Percentiles rank a stretch among this genome's conserved stretches.
These are phyloP conservation scores for Lasioglossum leucozonium DNA, from an alignment of 2,888 invertebrate species.

Conservation along the genomic window DNA sequence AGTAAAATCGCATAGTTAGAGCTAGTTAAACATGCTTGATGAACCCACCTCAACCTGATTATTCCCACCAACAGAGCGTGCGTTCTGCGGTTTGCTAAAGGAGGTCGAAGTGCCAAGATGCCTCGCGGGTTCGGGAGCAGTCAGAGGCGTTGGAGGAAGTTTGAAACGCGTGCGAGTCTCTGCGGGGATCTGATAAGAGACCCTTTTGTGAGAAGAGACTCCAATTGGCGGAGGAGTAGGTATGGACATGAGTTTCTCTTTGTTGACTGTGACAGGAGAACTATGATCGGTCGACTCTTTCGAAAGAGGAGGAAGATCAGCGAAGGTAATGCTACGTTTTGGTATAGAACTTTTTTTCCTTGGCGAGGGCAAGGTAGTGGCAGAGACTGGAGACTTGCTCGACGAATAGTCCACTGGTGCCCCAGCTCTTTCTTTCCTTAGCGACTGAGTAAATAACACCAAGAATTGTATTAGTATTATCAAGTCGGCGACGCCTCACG, in stretches of 20 bases:
- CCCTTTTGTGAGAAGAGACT: conserved; percentile 58
- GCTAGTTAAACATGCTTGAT: conserved; percentile 73
- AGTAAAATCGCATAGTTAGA: conserved; percentile 37
- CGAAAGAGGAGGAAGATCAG: conserved; percentile 71
- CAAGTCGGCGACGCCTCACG: conserved; percentile 19
- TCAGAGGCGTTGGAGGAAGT: conserved; percentile 82
- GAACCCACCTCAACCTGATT: conserved; percentile 82
- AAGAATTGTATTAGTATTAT: conserved; percentile 69
- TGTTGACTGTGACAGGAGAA: conserved; percentile 49
- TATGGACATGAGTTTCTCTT: conserved; percentile 65
- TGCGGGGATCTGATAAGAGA: conserved; percentile 49
- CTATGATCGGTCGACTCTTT: conserved; percentile 30
- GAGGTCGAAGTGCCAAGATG: conserved; percentile 74
- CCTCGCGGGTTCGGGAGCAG: conserved; percentile 76
- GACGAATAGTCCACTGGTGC: conserved; percentile 79
- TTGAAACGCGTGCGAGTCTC: conserved; percentile 74
- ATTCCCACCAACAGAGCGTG: conserved; percentile 83
- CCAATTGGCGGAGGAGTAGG: conserved; percentile 29
- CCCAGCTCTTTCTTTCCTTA: conserved; percentile 77
- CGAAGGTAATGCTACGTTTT: conserved; percentile 79
- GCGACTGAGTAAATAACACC: conserved; percentile 76
- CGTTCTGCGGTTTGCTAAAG: conserved; percentile 82
- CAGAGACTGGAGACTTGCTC: conserved; percentile 65
- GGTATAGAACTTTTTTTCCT: conserved; percentile 71
- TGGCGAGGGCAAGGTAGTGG: conserved; percentile 75